These are phyloP conservation scores for Caenorhabditis remanei DNA, from an alignment of 1,140 invertebrate species.

Conservation along the genomic window DNA sequence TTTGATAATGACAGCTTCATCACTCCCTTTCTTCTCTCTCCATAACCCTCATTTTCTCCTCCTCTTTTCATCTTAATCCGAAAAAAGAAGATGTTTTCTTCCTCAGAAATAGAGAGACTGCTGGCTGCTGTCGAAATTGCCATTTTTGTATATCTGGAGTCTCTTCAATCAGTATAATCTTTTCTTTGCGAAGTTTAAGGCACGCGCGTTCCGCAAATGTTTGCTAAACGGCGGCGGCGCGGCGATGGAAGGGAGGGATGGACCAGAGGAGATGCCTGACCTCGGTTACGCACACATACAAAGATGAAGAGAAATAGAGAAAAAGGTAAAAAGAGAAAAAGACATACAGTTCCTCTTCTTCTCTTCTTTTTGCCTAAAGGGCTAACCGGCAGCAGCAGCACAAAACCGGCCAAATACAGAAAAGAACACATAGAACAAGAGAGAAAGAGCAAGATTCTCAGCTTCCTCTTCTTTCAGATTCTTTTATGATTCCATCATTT, in stretches of 20 bases:
- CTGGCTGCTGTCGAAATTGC: slow-evolving; percentile 36
- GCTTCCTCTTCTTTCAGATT: neutral
- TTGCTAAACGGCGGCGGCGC: slow-evolving; percentile 46
- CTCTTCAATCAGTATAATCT: slow-evolving; percentile 30
- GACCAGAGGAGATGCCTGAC: slow-evolving; percentile 28
- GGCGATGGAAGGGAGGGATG: neutral
- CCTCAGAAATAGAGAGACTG: no score
- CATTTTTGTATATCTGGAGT: slow-evolving; percentile 42
- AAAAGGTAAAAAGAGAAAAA: slow-evolving; percentile 2
- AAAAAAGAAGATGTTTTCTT: slow-evolving; percentile 37
- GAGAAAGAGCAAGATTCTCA: neutral
- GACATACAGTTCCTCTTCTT: slow-evolving; percentile 49
- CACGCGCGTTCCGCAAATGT: slow-evolving; percentile 55
- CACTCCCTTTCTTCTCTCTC: neutral
- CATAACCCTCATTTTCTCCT: neutral
- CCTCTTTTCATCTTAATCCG: neutral
- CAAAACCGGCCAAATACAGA: slow-evolving; percentile 15
- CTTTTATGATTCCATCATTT: neutral
- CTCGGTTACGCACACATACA: slow-evolving; percentile 26
- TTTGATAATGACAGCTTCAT: slow-evolving; percentile 55
- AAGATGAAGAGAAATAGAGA: slow-evolving; percentile 20
- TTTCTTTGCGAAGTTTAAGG: slow-evolving; percentile 14
- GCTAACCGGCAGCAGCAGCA: slow-evolving; percentile 40
- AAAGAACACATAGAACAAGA: neutral
- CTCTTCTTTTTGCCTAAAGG: neutral